Base-by-base conservation (phyloP, 1,140 invertebrate species). In the Calosoma granatense region DNA sequence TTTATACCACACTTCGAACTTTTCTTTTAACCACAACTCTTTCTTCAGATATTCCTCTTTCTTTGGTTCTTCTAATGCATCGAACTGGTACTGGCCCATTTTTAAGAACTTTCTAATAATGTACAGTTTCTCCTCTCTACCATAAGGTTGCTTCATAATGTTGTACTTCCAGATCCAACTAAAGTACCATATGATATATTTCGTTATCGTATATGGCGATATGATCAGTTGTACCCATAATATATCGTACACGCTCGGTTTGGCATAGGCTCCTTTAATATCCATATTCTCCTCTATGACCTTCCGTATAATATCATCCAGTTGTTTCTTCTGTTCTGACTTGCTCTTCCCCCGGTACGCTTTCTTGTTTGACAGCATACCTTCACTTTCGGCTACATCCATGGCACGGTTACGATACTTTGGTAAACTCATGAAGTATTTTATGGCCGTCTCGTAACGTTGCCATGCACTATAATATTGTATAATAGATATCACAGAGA, bases 221-320 rank as follows among this genome's bases (percentile, higher is more conserved):
- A 91, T 79, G 26, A 92, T 69, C 26, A 94, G 67, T 70, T 93
- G 88, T 54, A 93, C 74, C 85, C 88, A 91, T 9, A 94, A 70
- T 1, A 94, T 81, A 71, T 94, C 84, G 22, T 72, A 74, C 2
- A 87, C 67, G 55, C 79, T 81, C 4, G 89, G 90, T 68, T 90
- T 92, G 0, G 87, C 86, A 73, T 93, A 94, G 4, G 89, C 88
- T 2, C 92, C 92, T 67, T 88, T 84, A 23, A 94, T 92, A 69
- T 93, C 89, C 82, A 94, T 90, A 66, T 93, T 93, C 62, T 92
- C 84, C 74, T 90, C 88, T 57, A 94, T 85, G 11, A 94, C 84
- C 71, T 82, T 79, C 63, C 84, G 78, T 55, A 94, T 85, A 21
- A 91, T 76, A 36, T 70, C 72, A 59, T 85, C 81, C 47, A 78